A percentile compares a stretch with the other conserved stretches of the same genome.
Evolutionary conservation across 1,140 invertebrate species (phyloP).

Genomic region (Ridgeia piscesae): DNA sequence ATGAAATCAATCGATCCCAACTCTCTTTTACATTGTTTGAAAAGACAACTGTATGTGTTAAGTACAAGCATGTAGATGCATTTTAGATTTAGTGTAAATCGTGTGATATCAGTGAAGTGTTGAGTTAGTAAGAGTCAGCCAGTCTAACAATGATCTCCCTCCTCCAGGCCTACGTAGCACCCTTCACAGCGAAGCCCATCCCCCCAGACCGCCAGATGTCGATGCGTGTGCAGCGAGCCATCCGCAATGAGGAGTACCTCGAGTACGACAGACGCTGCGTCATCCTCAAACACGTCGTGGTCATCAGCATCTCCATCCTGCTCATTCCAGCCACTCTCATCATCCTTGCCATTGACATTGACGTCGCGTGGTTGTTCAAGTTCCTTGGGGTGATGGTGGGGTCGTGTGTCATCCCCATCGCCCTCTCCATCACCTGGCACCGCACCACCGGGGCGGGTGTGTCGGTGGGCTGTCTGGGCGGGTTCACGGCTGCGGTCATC

Average conservation of each 20-base stretch:
- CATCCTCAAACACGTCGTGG: conserved; percentile 22
- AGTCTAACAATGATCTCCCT: not conserved
- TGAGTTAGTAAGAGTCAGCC: not conserved
- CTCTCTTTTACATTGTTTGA: too few relatives aligned
- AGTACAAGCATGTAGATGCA: too few relatives aligned
- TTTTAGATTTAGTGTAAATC: not conserved
- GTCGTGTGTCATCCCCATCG: conserved; percentile 22
- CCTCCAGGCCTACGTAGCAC: not conserved
- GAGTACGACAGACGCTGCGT: conserved; percentile 22
- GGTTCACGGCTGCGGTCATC: conserved; percentile 1
- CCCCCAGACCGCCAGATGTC: not conserved
- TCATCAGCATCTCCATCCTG: conserved; percentile 12
- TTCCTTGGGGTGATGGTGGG: conserved; percentile 16
- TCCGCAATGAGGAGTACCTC: conserved; percentile 10
- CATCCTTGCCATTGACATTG: conserved; percentile 15
- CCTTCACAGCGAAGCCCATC: not conserved
- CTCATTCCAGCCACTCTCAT: conserved; percentile 18
- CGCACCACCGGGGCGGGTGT: conserved; percentile 14
- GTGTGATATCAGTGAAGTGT: not conserved
- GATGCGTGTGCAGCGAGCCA: not conserved
- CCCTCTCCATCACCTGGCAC: conserved; percentile 22
- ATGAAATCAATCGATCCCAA: too few relatives aligned
- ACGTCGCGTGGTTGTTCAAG: conserved; percentile 17
- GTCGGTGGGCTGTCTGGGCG: conserved; percentile 13
- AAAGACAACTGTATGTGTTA: too few relatives aligned